Percentiles rank a stretch among this genome's conserved stretches.
These are phyloP conservation scores for Quiscalus mexicanus DNA, from an alignment of 2,113 vertebrate species.

Conservation along the genomic window DNA sequence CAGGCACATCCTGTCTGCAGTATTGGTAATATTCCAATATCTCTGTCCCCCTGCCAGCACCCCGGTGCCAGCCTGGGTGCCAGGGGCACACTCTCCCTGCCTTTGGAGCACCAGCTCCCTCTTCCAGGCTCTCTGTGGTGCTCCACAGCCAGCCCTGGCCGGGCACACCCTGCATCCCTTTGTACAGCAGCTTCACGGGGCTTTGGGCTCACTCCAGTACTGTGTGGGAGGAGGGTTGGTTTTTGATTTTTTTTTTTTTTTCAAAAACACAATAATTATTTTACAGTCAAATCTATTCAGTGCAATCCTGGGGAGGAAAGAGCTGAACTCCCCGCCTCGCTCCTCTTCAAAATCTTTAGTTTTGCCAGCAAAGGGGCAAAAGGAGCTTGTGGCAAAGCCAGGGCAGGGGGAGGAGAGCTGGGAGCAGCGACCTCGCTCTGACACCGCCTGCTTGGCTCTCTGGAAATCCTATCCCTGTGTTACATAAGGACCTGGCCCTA, in stretches of 20 bases:
- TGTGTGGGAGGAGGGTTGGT: conserved; percentile 33
- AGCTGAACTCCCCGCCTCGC: background rate
- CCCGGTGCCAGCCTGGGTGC: background rate
- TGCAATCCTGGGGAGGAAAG: background rate
- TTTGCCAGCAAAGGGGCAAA: background rate
- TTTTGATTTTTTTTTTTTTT: background rate
- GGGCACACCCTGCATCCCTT: conserved; percentile 59
- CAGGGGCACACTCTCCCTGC: background rate
- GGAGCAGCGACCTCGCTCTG: background rate
- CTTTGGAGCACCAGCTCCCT: background rate
- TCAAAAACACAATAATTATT: background rate
- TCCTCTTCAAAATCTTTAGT: background rate
- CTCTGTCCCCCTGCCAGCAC: background rate
- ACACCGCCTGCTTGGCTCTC: background rate
- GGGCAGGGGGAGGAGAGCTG: background rate
- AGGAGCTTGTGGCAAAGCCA: background rate
- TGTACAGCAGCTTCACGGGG: conserved; percentile 42
- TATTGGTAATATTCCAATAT: no score
- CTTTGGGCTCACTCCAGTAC: conserved; percentile 45
- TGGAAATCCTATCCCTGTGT: conserved; percentile 47
- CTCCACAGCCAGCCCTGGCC: background rate
- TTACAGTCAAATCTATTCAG: background rate
- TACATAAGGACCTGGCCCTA: conserved; percentile 59
- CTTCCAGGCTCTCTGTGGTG: background rate
- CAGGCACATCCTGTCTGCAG: no score